These are phyloP conservation scores for Macrobrachium rosenbergii DNA, from an alignment of 1,140 invertebrate genomes.

Conservation along the genomic window DNA sequence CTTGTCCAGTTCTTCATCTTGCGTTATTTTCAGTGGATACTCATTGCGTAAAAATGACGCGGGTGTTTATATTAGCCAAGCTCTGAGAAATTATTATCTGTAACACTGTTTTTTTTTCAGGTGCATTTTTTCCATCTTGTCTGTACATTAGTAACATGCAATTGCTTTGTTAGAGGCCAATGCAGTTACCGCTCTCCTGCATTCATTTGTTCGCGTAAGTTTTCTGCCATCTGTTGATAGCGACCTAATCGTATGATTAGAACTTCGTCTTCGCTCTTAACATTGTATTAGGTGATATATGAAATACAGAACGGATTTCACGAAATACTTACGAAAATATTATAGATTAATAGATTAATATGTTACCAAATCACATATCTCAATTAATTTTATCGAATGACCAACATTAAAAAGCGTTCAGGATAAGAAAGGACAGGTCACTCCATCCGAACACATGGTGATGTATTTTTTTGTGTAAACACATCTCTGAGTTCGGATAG, in stretches of 20 bases:
- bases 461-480: slow-evolving; percentile 50
- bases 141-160: too few relatives aligned
- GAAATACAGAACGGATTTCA: not conserved
- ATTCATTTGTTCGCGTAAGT: not conserved
- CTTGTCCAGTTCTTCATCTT: too few relatives aligned
- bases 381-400: not conserved
- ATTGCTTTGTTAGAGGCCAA: too few relatives aligned
- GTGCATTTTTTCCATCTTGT: too few relatives aligned
- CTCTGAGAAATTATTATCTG: too few relatives aligned
- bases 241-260: slow-evolving; percentile 42
- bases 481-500: slow-evolving; percentile 43
- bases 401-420: not conserved
- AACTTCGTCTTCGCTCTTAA: not conserved
- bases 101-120: too few relatives aligned
- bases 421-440: not conserved
- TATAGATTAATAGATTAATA: not conserved
- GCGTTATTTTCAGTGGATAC: too few relatives aligned
- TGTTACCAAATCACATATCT: not conserved
- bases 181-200: too few relatives aligned
- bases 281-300: not conserved
- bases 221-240: slow-evolving; percentile 53
- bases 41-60: too few relatives aligned
- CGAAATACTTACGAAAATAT: too few relatives aligned
- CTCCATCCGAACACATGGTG: slow-evolving; percentile 3
- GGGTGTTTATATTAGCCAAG: too few relatives aligned